These are phyloP conservation scores for Periphyllus acericola DNA, from an alignment of 2,888 invertebrate genomes.

Conservation along the genomic window DNA sequence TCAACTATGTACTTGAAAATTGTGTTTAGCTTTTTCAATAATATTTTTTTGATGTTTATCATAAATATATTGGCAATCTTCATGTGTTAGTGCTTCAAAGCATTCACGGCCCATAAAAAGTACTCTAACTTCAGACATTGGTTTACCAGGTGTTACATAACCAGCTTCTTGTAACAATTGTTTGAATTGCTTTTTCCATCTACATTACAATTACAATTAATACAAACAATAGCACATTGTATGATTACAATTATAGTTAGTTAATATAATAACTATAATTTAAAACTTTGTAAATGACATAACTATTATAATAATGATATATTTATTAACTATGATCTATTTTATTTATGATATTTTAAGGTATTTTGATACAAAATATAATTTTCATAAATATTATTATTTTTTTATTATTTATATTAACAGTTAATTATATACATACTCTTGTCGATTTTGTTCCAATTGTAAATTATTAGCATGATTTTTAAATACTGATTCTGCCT, in stretches of 20 bases:
- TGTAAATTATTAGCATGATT: constrained; percentile 91
- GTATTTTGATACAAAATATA: too few species aligned
- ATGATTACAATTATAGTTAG: too few species aligned
- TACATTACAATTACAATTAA: constrained; percentile 67
- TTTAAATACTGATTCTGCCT: constrained; percentile 91
- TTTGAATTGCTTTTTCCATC: constrained; percentile 94
- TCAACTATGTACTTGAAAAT: constrained; percentile 76
- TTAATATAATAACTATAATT: neutral
- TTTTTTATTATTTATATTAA: neutral
- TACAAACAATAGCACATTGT: too few species aligned
- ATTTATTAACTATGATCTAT: too few species aligned
- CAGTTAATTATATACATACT: constrained; percentile 74
- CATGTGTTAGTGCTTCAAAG: constrained; percentile 89
- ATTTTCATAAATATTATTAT: too few species aligned
- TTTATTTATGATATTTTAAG: too few species aligned
- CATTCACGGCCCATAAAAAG: constrained; percentile 94
- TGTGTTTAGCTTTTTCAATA: constrained; percentile 87
- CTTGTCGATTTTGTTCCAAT: constrained; percentile 89
- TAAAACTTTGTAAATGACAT: neutral
- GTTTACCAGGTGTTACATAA: constrained; percentile 95
- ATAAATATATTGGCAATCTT: constrained; percentile 91
- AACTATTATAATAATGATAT: neutral
- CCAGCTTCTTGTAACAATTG: constrained; percentile 91
- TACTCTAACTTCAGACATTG: constrained; percentile 87
- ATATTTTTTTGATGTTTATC: constrained; percentile 92